A percentile compares a stretch with the other conserved stretches of the same genome.
Conservation (phyloP, 2,113 vertebrate genomes). For the Gallinago media region DNA sequence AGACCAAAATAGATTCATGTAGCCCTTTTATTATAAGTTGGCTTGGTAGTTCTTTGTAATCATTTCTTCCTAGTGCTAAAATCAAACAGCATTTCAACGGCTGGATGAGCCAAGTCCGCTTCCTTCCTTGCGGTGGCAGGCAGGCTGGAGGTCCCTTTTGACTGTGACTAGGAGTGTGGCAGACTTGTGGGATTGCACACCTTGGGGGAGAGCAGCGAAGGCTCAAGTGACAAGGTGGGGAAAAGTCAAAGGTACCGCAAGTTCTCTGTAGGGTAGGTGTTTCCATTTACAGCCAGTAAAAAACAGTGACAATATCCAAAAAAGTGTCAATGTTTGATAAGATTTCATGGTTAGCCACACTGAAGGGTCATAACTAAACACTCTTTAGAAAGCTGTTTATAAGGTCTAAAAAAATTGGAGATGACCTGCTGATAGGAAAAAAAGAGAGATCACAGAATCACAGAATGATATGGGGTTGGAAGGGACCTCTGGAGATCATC, state of each 20-base stretch:
- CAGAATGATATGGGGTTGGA: no score
- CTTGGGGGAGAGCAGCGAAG: background rate
- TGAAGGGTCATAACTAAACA: background rate
- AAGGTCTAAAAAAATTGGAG: background rate
- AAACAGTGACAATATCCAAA: background rate
- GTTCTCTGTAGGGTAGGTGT: background rate
- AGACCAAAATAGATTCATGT: conserved; percentile 14
- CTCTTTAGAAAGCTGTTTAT: background rate
- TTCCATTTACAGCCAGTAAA: background rate
- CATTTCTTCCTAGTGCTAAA: background rate
- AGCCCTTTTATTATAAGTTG: conserved; percentile 17
- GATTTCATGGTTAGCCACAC: background rate
- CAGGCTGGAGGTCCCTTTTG: background rate
- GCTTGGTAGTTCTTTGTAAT: conserved; percentile 6
- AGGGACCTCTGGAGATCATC: no score
- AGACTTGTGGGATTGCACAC: background rate
- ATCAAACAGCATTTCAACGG: background rate
- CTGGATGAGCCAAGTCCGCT: background rate
- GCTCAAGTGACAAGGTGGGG: background rate
- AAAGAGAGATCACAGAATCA: background rate
- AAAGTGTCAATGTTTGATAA: background rate
- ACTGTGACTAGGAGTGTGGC: background rate
- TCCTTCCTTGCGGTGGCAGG: background rate
- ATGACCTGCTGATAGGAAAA: background rate
- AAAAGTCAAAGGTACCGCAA: background rate